Conservation (phyloP, 2,888 invertebrate species). For the Serripes groenlandicus region DNA sequence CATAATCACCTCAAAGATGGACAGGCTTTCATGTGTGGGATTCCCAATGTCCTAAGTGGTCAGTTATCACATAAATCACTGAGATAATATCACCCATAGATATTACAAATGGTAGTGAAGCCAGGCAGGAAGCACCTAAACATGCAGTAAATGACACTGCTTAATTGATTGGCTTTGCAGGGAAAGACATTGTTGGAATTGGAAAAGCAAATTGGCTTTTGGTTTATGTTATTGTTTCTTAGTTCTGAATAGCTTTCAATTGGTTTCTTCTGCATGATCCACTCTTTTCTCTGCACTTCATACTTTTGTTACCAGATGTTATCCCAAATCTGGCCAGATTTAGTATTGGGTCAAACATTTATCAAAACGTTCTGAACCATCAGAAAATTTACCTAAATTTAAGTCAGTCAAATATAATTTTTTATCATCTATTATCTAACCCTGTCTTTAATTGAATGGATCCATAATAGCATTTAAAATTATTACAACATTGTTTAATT, state of each 20-base stretch:
- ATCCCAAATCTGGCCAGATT: too few relatives aligned
- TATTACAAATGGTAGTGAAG: constrained; percentile 27
- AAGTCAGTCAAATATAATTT: too few relatives aligned
- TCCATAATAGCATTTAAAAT: too few relatives aligned
- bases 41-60: constrained; percentile 46
- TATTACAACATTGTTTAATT: too few relatives aligned
- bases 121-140: constrained; percentile 23
- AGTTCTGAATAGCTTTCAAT: neutral
- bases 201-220: constrained; percentile 27
- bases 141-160: constrained; percentile 27
- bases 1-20: constrained; percentile 32
- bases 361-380: too few relatives aligned
- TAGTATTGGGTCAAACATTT: too few relatives aligned
- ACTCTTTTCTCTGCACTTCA: too few relatives aligned
- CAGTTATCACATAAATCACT: constrained; percentile 56
- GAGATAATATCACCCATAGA: constrained; percentile 37
- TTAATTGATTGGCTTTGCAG: constrained; percentile 25
- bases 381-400: too few relatives aligned
- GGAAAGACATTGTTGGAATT: constrained; percentile 23
- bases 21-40: constrained; percentile 44
- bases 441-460: too few relatives aligned
- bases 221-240: constrained; percentile 20
- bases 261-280: neutral
- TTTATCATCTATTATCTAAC: too few relatives aligned
- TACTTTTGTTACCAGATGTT: too few relatives aligned